phyloP scores from a whole-genome alignment of 1,140 invertebrate genomes.

The Leptoteleia sp. region DNA sequence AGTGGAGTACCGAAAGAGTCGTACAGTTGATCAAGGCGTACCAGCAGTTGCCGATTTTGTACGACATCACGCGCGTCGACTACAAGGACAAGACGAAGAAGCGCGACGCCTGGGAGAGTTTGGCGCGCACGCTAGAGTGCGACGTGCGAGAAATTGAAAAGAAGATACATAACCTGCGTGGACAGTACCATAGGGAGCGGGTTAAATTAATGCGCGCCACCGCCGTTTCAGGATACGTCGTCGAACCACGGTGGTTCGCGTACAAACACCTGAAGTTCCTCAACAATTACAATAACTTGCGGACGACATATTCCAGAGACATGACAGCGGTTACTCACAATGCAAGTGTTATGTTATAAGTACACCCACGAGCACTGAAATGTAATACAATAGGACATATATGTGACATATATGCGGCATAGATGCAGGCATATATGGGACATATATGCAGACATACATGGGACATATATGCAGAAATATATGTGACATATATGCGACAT shows the following conservation, averaged over 20 bases:
- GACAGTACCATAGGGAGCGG: conserved; percentile 53
- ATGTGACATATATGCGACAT: too few species aligned
- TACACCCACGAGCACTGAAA: too few species aligned
- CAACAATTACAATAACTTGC: conserved; percentile 42
- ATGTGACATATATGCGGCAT: too few species aligned
- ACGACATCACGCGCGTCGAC: conserved; percentile 59
- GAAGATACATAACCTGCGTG: conserved; percentile 58
- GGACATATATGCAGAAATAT: too few species aligned
- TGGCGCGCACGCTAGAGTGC: conserved; percentile 48
- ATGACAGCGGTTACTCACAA: conserved; percentile 34
- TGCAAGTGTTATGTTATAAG: conserved; percentile 51
- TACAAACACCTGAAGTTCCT: conserved; percentile 58
- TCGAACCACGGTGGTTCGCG: conserved; percentile 57
- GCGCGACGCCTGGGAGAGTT: conserved; percentile 43
- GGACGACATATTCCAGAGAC: conserved; percentile 20
- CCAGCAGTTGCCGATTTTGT: conserved; percentile 47
- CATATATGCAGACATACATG: too few species aligned
- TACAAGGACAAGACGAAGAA: conserved; percentile 58
- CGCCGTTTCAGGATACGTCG: conserved; percentile 50
- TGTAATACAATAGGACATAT: too few species aligned
- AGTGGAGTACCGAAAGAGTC: conserved; percentile 57
- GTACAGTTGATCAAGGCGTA: conserved; percentile 49
- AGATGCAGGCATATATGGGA: too few species aligned
- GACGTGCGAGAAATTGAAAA: conserved; percentile 54
- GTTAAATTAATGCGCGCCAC: conserved; percentile 43